These are phyloP conservation scores for Ochotona curzoniae DNA, from an alignment of 2,113 vertebrate species.

Conservation along the genomic window DNA sequence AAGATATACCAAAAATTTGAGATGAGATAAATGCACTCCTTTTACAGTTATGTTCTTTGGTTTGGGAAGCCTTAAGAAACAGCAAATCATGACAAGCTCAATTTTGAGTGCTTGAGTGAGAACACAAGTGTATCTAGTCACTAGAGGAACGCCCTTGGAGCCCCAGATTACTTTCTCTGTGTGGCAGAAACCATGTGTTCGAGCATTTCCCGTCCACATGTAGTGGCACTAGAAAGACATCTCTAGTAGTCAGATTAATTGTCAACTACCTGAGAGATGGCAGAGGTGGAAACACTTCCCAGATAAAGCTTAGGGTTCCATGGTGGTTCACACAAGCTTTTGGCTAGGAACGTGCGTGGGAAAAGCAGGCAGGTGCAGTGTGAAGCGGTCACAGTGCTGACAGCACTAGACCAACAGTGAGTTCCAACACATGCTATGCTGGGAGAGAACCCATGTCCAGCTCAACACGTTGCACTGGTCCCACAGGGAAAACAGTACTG, in stretches of 20 bases:
- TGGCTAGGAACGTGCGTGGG: too few relatives aligned
- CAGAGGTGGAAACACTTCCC: too few relatives aligned
- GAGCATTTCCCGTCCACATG: neutral
- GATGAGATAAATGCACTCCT: constrained; percentile 73
- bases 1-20: constrained; percentile 68
- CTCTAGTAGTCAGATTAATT: neutral
- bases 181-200: neutral
- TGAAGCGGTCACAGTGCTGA: too few relatives aligned
- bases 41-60: constrained; percentile 69
- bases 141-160: neutral
- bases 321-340: too few relatives aligned
- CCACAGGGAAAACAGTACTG: too few relatives aligned
- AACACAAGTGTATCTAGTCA: constrained; percentile 10
- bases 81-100: constrained; percentile 52
- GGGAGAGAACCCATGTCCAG: too few relatives aligned
- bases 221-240: neutral
- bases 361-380: too few relatives aligned
- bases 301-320: too few relatives aligned
- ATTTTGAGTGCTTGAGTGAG: constrained; percentile 63
- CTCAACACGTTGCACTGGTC: too few relatives aligned
- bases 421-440: too few relatives aligned
- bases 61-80: constrained; percentile 64
- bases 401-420: too few relatives aligned
- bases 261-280: too few relatives aligned
- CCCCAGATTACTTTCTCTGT: neutral